phyloP scores from a whole-genome alignment of 2,113 vertebrate species.

The Petaurus breviceps region DNA sequence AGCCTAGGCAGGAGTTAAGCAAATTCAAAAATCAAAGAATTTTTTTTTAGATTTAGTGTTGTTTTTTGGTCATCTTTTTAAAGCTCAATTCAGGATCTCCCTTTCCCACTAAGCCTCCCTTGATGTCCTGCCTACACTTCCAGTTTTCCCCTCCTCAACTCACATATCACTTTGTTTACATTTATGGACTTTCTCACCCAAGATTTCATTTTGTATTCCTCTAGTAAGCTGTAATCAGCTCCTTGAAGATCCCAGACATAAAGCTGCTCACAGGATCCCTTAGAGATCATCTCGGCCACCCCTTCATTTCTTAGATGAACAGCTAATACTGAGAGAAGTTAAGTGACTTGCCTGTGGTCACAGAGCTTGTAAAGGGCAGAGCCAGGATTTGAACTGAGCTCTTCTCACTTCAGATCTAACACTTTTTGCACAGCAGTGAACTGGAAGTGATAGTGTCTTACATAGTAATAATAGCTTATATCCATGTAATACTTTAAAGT shows the following conservation, averaged over 20 bases:
- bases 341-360: not conserved
- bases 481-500: not conserved
- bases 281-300: not conserved
- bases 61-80: not conserved
- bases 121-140: not conserved
- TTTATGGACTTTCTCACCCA: not conserved
- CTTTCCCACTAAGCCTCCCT: not conserved
- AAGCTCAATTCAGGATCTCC: not conserved
- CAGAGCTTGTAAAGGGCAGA: not conserved
- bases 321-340: not conserved
- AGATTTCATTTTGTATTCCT: not conserved
- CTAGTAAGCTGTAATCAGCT: not conserved
- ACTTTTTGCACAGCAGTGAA: not conserved
- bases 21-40: not conserved
- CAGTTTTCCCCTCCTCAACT: not conserved
- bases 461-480: not conserved
- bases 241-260: not conserved
- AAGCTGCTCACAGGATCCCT: not conserved
- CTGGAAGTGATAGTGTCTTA: not conserved
- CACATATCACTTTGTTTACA: not conserved
- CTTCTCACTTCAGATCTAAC: not conserved
- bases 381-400: not conserved
- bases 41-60: not conserved
- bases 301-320: not conserved
- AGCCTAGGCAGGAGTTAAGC: not conserved